Percentiles rank a stretch among this genome's conserved stretches.
phyloP scores from a whole-genome alignment of 2,113 vertebrate species.

The Ciconia maguari region DNA sequence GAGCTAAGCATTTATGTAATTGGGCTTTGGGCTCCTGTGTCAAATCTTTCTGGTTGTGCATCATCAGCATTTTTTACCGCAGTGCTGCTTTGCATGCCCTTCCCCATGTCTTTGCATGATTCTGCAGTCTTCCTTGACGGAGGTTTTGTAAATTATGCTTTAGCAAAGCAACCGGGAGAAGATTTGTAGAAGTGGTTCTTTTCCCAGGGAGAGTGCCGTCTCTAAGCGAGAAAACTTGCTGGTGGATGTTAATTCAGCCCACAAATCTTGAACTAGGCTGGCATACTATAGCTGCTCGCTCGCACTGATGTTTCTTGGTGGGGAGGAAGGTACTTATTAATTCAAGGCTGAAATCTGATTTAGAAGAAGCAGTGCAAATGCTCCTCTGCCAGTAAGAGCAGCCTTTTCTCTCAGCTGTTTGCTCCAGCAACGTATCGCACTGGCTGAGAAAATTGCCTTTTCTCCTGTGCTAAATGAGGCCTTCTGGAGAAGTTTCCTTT shows the following conservation, averaged over 20 bases:
- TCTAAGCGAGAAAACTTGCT: not conserved
- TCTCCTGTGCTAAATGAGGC: not conserved
- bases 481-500: not conserved
- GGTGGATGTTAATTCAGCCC: not conserved
- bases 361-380: not conserved
- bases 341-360: not conserved
- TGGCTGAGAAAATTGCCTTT: not conserved
- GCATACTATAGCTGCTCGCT: not conserved
- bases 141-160: not conserved
- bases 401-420: not conserved
- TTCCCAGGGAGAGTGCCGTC: not conserved
- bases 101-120: not conserved
- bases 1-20: rapidly evolving
- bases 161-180: not conserved
- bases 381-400: not conserved
- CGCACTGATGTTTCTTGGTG: not conserved
- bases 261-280: not conserved
- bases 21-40: not conserved
- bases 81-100: constrained; percentile 10
- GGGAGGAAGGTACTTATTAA: not conserved
- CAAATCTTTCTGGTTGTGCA: not conserved
- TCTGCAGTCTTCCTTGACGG: not conserved
- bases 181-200: not conserved
- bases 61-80: not conserved
- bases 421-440: not conserved